Percentiles rank a stretch among this genome's conserved stretches.
Evolutionary conservation across 2,113 vertebrate species (phyloP).

Genomic region (Phocoena sinus): DNA sequence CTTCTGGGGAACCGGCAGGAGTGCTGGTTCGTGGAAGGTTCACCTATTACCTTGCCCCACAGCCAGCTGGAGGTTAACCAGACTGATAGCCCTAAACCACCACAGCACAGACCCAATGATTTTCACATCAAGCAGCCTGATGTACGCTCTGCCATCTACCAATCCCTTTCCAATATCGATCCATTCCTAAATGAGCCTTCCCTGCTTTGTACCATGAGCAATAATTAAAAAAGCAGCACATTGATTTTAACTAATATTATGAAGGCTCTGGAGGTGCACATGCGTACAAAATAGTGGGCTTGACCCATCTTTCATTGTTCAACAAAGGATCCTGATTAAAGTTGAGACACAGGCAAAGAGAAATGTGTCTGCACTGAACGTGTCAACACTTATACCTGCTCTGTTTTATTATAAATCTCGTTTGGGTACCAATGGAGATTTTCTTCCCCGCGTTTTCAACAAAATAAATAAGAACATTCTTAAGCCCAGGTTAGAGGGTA

Average conservation of each 20-base stretch:
- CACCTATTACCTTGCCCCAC: slow-evolving; percentile 94
- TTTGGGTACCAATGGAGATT: slow-evolving; percentile 66
- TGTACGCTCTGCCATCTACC: slow-evolving; percentile 96
- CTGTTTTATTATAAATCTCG: slow-evolving; percentile 85
- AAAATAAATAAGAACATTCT: slow-evolving; percentile 78
- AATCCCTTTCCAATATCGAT: slow-evolving; percentile 99
- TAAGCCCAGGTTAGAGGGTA: slow-evolving; percentile 69
- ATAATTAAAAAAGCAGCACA: slow-evolving; percentile 99
- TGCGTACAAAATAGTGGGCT: slow-evolving; percentile 94
- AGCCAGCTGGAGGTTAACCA: slow-evolving; percentile 98
- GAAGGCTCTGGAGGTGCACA: slow-evolving; percentile 99
- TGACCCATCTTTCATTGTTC: slow-evolving; percentile 84
- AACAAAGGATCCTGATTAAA: slow-evolving; percentile 83
- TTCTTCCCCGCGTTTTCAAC: slow-evolving; percentile 71
- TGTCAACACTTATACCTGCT: slow-evolving; percentile 85
- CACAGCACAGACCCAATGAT: slow-evolving; percentile 97
- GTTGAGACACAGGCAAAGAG: slow-evolving; percentile 80
- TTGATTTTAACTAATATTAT: slow-evolving; percentile 99
- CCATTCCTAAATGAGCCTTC: slow-evolving; percentile 98
- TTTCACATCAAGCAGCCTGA: slow-evolving; percentile 99
- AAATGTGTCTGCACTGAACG: slow-evolving; percentile 85
- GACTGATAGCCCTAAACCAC: slow-evolving; percentile 93
- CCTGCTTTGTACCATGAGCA: slow-evolving; percentile 99
- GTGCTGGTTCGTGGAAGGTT: slow-evolving; percentile 93
- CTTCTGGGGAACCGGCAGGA: slow-evolving; percentile 84